Evolutionary conservation across 2,797 vertebrate species (phyloP), one percentile per base, ranked within the genome.

Genomic region (Sphenodon punctatus): DNA sequence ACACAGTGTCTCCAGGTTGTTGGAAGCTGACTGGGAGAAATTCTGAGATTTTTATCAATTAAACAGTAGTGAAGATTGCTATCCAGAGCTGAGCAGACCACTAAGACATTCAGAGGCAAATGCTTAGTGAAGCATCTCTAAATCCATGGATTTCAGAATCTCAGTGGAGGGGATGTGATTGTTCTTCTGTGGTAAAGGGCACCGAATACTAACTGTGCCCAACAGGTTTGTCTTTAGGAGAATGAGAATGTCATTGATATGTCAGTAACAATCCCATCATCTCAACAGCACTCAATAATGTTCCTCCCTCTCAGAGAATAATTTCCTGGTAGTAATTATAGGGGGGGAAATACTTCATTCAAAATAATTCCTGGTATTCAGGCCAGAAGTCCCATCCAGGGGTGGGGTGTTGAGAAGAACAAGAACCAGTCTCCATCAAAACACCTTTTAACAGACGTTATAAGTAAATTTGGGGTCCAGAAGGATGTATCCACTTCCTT

Each of bases 381-480:
- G n/a, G n/a, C n/a, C n/a, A n/a, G 74, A 27, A 78, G 80, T 83
- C 78, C 43, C 7, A 43, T 60, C 83, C 49, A 34, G 45, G 86
- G 86, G 83, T 85, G 90, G 90, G 92, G 93, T 89, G 92, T 86
- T 88, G 88, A 14, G 51, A 88, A 91, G 86, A 83, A 88, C 64
- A 88, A 93, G 88, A 91, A 0, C 23, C 27, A 19, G 83, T 87
- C 74, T 77, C 90, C 85, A 81, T 20, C 17, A 22, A 55, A 56
- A 32, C 32, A 36, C 4, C 11, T 34, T 11, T 36, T 11, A 58
- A 30, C 58, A 32, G 12, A 56, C 36, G 32, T 23, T 36, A 58
- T 55, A 36, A 20, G 36, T 32, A 23, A 58, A 36, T 36, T 6
- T 10, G 58, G 55, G 20, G 30, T 8, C 58, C 55, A 36, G 10